These are phyloP conservation scores for Stegodyphus mimosarum DNA, from an alignment of 1,140 invertebrate species.

Conservation along the genomic window DNA sequence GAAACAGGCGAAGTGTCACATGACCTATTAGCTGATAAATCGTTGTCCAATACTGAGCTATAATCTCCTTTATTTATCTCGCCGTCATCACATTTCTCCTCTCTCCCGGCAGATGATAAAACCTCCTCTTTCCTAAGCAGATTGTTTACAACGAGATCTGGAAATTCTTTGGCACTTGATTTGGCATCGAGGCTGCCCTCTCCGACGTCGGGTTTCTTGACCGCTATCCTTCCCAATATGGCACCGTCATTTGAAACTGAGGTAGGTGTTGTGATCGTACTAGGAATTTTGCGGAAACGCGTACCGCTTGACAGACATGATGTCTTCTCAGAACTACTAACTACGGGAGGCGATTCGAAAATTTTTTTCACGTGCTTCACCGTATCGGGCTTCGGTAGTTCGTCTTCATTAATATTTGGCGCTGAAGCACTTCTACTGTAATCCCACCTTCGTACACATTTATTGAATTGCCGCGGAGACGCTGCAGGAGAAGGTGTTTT, in stretches of 20 bases:
- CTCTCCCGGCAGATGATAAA: conserved; percentile 8
- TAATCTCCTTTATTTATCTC: conserved; percentile 27
- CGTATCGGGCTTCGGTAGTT: conserved; percentile 84
- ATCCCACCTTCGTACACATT: conserved; percentile 29
- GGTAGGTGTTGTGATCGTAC: conserved; percentile 39
- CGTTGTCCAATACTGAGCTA: conserved; percentile 42
- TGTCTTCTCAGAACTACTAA: conserved; percentile 43
- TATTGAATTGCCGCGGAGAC: conserved; percentile 17
- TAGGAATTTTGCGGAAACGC: conserved; percentile 49
- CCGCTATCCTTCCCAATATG: conserved; percentile 38
- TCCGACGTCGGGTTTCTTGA: conserved; percentile 40
- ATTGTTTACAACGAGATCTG: background rate
- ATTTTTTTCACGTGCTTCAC: conserved; percentile 85
- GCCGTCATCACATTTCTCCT: conserved; percentile 31
- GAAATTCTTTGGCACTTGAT: conserved; percentile 46
- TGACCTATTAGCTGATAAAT: conserved; percentile 51
- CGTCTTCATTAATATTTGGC: conserved; percentile 77
- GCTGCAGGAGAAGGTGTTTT: conserved; percentile 28
- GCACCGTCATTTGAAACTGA: conserved; percentile 30
- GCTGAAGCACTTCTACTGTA: conserved; percentile 35
- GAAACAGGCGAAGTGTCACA: conserved; percentile 11
- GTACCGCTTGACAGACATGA: background rate
- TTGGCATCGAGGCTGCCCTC: conserved; percentile 42
- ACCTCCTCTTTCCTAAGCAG: background rate
- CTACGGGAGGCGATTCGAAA: conserved; percentile 74